Conservation (phyloP, 2,797 vertebrate species). For the Graptemys geographica region DNA sequence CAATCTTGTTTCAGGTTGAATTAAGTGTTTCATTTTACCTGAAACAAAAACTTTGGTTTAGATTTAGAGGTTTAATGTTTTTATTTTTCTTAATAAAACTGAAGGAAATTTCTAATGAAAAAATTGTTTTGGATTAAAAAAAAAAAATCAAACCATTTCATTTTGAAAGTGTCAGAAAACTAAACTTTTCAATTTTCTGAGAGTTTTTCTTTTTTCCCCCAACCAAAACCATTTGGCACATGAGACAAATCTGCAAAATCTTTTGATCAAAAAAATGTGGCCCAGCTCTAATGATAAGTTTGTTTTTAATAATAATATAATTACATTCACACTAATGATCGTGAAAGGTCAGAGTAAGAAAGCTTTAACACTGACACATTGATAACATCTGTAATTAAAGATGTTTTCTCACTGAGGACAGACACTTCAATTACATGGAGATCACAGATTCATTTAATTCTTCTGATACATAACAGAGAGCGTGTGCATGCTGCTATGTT, state of each 20-base stretch:
- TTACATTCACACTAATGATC: slow-evolving; percentile 15
- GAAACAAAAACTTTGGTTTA: neutral
- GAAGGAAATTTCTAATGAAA: neutral
- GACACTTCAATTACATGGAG: slow-evolving; percentile 29
- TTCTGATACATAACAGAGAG: slow-evolving; percentile 10
- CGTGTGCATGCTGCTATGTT: neutral
- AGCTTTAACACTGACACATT: slow-evolving; percentile 25
- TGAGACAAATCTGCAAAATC: neutral
- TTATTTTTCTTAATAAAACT: neutral
- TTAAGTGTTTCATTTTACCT: neutral
- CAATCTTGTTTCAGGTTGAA: neutral
- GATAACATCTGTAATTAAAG: slow-evolving; percentile 37
- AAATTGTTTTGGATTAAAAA: neutral
- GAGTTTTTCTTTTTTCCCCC: too few species aligned
- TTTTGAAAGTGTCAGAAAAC: neutral
- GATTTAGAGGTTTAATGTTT: neutral
- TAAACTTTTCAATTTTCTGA: neutral
- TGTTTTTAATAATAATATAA: neutral
- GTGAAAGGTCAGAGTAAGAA: slow-evolving; percentile 4
- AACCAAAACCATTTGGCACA: neutral
- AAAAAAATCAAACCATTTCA: neutral
- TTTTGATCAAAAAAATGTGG: neutral
- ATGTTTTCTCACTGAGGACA: slow-evolving; percentile 18
- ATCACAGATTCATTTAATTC: slow-evolving; percentile 38
- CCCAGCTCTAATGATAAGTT: neutral